Conservation (phyloP, 2,888 invertebrate genomes). For the Drosophila algonquin region DNA sequence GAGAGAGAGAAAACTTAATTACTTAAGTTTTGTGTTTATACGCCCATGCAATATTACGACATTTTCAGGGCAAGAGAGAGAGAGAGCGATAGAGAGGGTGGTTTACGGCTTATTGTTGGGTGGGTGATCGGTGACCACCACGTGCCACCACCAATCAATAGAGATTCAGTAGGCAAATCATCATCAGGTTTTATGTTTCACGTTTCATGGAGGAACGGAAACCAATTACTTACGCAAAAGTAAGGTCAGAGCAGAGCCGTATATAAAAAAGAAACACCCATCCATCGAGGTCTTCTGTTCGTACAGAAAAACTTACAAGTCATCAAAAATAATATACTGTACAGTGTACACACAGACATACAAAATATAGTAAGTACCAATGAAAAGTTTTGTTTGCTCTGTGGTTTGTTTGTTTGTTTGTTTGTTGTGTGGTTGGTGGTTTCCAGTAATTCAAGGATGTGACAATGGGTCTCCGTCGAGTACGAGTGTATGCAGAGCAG, state of each 20-base stretch:
- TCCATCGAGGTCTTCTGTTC: conserved; percentile 14
- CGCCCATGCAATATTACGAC: conserved; percentile 39
- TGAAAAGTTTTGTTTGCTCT: conserved; percentile 52
- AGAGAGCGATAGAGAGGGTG: conserved; percentile 1
- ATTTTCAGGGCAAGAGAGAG: conserved; percentile 2
- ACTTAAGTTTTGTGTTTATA: conserved; percentile 52
- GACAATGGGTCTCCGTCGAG: conserved; percentile 37
- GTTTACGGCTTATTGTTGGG: neutral
- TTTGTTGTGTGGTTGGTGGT: conserved; percentile 35
- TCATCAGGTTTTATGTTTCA: conserved; percentile 32
- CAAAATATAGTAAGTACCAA: neutral
- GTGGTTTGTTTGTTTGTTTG: conserved; percentile 32
- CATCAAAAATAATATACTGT: conserved; percentile 57
- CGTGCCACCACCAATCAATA: neutral
- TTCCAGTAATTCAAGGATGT: conserved; percentile 59
- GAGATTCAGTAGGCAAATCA: conserved; percentile 43
- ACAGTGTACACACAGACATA: conserved; percentile 16
- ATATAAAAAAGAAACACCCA: conserved; percentile 38
- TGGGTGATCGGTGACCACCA: conserved; percentile 24
- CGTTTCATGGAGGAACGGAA: conserved; percentile 12
- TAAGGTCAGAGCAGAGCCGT: conserved; percentile 67
- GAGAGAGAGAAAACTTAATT: conserved; percentile 41
- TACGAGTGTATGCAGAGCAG: conserved; percentile 23
- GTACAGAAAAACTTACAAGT: conserved; percentile 55
- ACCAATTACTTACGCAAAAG: conserved; percentile 50